Percentiles rank a stretch among this genome's conserved stretches.
phyloP scores from a whole-genome alignment of 2,888 invertebrate genomes.

The Campaea margaritaria region DNA sequence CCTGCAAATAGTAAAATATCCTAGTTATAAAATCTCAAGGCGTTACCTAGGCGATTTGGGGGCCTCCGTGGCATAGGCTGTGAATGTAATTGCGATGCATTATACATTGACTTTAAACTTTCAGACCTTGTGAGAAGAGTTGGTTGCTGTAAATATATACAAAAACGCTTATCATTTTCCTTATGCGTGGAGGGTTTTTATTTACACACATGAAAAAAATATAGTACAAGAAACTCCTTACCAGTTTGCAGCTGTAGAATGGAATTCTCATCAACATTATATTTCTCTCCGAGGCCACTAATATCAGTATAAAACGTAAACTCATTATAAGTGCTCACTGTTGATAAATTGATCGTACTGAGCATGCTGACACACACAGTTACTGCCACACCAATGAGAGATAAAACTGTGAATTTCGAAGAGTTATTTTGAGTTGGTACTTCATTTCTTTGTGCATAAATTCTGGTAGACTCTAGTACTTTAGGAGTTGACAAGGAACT shows the following conservation, averaged over 20 bases:
- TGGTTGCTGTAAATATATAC: no score
- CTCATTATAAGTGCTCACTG: constrained; percentile 52
- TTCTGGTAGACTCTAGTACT: neutral
- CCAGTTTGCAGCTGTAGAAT: constrained; percentile 70
- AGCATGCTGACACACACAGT: constrained; percentile 15
- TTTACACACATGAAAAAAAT: neutral
- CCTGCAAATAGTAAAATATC: constrained; percentile 57
- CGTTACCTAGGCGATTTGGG: no score
- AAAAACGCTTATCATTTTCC: no score
- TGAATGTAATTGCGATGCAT: no score
- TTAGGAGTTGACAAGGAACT: neutral
- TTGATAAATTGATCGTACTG: constrained; percentile 5
- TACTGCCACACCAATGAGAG: neutral
- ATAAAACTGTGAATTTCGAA: neutral
- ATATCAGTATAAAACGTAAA: constrained; percentile 65
- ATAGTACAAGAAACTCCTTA: constrained; percentile 46
- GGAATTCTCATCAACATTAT: constrained; percentile 63
- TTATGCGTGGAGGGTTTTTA: no score
- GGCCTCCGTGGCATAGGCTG: no score
- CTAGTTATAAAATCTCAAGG: no score
- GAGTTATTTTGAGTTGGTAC: neutral
- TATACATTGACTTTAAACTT: no score
- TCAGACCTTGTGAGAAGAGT: no score
- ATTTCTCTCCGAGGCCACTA: constrained; percentile 61
- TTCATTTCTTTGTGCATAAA: neutral